Evolutionary conservation across 2,888 invertebrate species (phyloP).

Genomic region (Lumbricus terrestris): DNA sequence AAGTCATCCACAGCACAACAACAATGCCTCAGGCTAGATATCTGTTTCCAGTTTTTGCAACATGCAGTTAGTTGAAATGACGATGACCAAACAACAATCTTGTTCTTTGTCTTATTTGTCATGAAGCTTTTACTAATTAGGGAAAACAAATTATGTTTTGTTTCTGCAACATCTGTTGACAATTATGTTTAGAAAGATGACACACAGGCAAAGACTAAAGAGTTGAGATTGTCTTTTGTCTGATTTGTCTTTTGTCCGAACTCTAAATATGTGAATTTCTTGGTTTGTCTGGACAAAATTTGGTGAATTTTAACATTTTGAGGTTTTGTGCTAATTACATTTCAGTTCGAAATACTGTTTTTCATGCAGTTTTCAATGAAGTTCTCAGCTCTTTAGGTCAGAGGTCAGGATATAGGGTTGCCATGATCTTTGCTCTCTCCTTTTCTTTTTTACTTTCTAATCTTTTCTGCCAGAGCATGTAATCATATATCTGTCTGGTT

Average conservation of each 20-base stretch:
- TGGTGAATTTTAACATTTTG: too few species aligned
- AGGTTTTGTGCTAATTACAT: too few species aligned
- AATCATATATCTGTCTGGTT: too few species aligned
- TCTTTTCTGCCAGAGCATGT: too few species aligned
- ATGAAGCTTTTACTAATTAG: neutral
- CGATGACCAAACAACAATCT: neutral
- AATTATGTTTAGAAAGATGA: neutral
- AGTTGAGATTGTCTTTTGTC: neutral
- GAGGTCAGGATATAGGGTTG: too few species aligned
- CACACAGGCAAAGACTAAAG: too few species aligned
- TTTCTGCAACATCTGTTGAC: neutral
- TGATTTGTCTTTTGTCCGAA: neutral
- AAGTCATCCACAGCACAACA: neutral
- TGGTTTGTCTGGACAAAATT: too few species aligned
- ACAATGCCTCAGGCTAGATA: neutral
- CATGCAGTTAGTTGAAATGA: neutral
- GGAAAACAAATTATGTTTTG: neutral
- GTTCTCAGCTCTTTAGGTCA: too few species aligned
- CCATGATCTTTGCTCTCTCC: too few species aligned
- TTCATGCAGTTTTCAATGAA: too few species aligned
- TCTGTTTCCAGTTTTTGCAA: neutral
- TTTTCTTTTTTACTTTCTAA: too few species aligned
- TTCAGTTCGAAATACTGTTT: too few species aligned
- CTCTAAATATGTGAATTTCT: neutral
- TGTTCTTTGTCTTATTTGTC: neutral